Conservation (phyloP, 1,140 invertebrate species). For the Brachionus paranguensis region DNA sequence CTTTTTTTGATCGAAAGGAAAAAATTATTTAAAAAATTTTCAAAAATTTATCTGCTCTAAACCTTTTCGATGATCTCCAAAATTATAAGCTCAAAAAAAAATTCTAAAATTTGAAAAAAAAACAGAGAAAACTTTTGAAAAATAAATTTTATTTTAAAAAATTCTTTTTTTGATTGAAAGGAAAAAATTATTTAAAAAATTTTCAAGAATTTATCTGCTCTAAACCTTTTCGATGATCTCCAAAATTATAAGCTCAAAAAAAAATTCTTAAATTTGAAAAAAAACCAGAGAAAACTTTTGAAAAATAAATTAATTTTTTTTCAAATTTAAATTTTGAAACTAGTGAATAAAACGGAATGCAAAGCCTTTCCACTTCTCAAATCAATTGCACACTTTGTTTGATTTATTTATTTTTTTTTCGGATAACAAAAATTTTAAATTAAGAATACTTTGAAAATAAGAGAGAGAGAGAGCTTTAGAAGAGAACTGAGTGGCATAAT, state of each 20-base stretch:
- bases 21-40: no score
- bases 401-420: slow-evolving; percentile 18
- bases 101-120: not conserved
- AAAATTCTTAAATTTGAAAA: not conserved
- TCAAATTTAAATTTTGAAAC: not conserved
- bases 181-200: no score
- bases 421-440: slow-evolving; percentile 11
- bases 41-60: no score
- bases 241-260: no score
- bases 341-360: not conserved
- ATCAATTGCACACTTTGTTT: not conserved
- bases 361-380: not conserved
- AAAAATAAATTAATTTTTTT: not conserved
- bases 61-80: no score
- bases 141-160: no score
- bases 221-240: no score
- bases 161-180: no score
- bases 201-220: no score
- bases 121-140: not conserved
- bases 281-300: not conserved
- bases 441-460: slow-evolving; percentile 7
- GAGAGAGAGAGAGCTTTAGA: not conserved
- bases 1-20: no score
- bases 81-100: no score
- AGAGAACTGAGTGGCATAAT: not conserved